Base-by-base conservation (phyloP, 2,797 vertebrate genomes). In the Simalia tracyae region DNA sequence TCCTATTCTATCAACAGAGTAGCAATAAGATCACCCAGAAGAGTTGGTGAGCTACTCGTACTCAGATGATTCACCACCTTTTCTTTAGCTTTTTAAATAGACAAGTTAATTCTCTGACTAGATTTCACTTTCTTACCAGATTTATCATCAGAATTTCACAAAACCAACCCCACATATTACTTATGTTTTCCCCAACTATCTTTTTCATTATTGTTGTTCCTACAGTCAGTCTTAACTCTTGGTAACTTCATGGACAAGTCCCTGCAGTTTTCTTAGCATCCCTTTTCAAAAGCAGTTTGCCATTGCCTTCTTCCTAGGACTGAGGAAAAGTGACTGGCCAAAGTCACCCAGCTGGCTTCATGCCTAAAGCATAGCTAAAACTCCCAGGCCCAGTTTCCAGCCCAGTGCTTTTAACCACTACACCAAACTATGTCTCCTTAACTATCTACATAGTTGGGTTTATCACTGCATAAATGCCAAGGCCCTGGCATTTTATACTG, bases 401-500 rank as follows among this genome's bases (percentile, higher is more conserved):
- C 10, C 19, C 50, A 54, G 7, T 54, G 50, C 50, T 8, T 54
- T 54, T 54, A 54, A 54, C 50, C 7, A 54, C 50, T 81, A 46
- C 68, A 42, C 17, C 17, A 76, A 76, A 42, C 42, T 42, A 76
- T 9, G 3, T 22, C 17, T 76, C 9, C 72, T 19, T 76, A 76
- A 42, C 17, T 76, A 76, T 76, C 36, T 22, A 42, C 10, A 8
- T 42, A 22, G 17, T 42, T 76, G 11, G 87, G 66, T 61, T 28
- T 81, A 50, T n/a, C 91, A 93, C 61, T 28, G 28, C 42, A 84
- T 31, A 64, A 93, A 84, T 68, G 63, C 24, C 31, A 86, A 5
- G 64, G 92, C 85, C 91, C 56, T 91, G 87, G 89, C 42, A 36
- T 76, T 76, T 76, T 42, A 24, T 76, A 42, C 19, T 76, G 72